Percentiles rank a stretch among this genome's conserved stretches.
Conservation (phyloP, 1,140 invertebrate genomes). For the Dolichoris vasculosae region DNA sequence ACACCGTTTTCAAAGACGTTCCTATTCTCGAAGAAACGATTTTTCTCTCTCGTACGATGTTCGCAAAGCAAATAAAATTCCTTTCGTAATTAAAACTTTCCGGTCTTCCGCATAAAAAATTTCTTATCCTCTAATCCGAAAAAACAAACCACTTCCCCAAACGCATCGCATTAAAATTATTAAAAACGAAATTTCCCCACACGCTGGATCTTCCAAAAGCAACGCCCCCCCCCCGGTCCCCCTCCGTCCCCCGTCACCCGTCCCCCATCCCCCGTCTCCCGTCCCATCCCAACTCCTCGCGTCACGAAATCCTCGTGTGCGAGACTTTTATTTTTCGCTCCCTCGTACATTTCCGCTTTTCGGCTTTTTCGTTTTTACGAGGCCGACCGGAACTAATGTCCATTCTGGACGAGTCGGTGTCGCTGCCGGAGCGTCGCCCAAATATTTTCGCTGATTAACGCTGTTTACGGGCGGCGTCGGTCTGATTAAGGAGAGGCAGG, state of each 20-base stretch:
- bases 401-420: constrained; percentile 13
- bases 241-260: too few relatives aligned
- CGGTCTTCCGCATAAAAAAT: background rate
- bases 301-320: background rate
- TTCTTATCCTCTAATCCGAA: background rate
- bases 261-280: too few relatives aligned
- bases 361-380: constrained; percentile 39
- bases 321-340: background rate
- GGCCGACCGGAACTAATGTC: constrained; percentile 54
- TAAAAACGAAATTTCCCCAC: constrained; percentile 23
- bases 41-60: background rate
- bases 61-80: background rate
- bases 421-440: constrained; percentile 44
- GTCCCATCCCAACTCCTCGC: background rate
- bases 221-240: too few relatives aligned
- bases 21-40: too few relatives aligned
- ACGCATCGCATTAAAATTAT: constrained; percentile 1
- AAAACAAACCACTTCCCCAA: background rate
- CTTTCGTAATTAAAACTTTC: background rate
- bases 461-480: constrained; percentile 56
- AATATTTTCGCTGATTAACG: constrained; percentile 63
- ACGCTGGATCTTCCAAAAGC: background rate
- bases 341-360: background rate
- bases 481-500: constrained; percentile 11
- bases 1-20: background rate